These are phyloP conservation scores for Lamprotornis superbus DNA, from an alignment of 2,113 vertebrate genomes.

Conservation along the genomic window DNA sequence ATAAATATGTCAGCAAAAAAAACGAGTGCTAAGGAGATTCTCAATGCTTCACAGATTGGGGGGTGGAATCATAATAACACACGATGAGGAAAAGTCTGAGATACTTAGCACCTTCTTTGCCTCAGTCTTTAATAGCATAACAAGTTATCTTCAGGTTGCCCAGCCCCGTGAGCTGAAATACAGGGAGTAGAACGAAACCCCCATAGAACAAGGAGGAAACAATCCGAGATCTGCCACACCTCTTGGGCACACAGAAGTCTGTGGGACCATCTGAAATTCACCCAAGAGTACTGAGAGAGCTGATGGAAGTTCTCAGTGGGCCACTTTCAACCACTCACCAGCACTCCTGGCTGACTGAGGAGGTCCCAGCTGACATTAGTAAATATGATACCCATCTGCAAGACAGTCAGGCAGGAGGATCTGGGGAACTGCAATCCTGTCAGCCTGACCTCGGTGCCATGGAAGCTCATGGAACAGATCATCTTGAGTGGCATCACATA, in stretches of 20 bases:
- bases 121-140: not conserved
- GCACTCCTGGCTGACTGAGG: not conserved
- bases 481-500: not conserved
- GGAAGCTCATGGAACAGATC: not conserved
- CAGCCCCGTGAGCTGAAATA: fast-evolving
- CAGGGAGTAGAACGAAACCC: not conserved
- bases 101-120: not conserved
- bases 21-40: not conserved
- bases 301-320: not conserved
- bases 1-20: not conserved
- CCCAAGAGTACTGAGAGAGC: not conserved
- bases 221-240: fast-evolving
- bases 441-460: fast-evolving
- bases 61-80: not conserved
- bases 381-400: not conserved
- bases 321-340: not conserved
- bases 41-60: not conserved
- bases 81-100: not conserved
- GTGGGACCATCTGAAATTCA: not conserved
- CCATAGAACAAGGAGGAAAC: not conserved
- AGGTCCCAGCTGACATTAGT: not conserved
- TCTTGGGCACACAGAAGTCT: not conserved
- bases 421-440: not conserved
- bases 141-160: not conserved
- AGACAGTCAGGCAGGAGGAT: not conserved